Conservation (phyloP, 2,113 vertebrate species). For the Bos indicus region DNA sequence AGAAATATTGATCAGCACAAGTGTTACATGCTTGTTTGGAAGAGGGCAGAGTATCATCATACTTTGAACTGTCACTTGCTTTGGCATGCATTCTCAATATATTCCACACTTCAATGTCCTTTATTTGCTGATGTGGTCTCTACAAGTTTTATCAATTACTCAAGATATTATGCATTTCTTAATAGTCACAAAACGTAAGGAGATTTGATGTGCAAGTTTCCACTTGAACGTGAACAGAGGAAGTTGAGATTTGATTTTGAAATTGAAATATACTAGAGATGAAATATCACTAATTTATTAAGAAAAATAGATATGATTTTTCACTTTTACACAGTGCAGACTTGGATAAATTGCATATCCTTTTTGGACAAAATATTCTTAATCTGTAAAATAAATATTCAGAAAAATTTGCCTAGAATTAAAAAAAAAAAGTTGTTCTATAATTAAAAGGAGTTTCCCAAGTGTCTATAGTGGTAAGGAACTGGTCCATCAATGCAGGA, state of each 20-base stretch:
- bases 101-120: neutral
- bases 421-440: neutral
- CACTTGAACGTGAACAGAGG: neutral
- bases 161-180: neutral
- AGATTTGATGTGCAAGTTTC: neutral
- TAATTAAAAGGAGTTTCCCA: neutral
- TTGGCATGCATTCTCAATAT: neutral
- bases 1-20: neutral
- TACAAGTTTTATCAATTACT: neutral
- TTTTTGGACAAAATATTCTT: neutral
- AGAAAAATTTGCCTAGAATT: neutral
- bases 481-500: no score
- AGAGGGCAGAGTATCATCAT: neutral
- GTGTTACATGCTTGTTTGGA: neutral
- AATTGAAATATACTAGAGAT: neutral
- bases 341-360: neutral
- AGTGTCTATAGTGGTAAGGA: no score
- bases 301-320: neutral
- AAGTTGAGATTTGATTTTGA: neutral
- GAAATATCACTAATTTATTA: neutral
- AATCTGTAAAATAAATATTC: neutral
- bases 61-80: neutral
- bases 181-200: neutral
- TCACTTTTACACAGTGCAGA: neutral
- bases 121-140: neutral